A percentile compares a stretch with the other conserved stretches of the same genome.
Evolutionary conservation across 2,797 vertebrate genomes (phyloP).

Genomic region (Lagodon rhomboides): DNA sequence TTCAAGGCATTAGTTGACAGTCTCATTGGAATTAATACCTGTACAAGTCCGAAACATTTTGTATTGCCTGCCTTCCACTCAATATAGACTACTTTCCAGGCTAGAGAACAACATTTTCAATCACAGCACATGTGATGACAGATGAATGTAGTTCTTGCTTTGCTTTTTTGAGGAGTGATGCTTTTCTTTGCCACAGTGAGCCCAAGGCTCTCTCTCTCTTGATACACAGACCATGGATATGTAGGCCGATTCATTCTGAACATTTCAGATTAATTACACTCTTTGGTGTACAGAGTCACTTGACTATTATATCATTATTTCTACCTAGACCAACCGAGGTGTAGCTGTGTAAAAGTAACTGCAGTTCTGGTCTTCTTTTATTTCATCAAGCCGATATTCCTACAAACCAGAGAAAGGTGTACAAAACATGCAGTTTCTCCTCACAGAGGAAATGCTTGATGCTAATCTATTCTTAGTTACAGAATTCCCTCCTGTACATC

Average conservation of each 20-base stretch:
- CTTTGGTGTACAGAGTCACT: neutral
- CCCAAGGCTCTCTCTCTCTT: neutral
- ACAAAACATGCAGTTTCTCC: neutral
- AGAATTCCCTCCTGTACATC: conserved; percentile 43
- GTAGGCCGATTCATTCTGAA: conserved; percentile 20
- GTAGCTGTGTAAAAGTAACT: neutral
- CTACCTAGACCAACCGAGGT: neutral
- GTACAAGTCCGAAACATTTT: conserved; percentile 19
- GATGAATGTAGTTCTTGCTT: conserved; percentile 31
- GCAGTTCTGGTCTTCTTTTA: neutral
- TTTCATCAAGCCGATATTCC: neutral
- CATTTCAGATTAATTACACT: conserved; percentile 37
- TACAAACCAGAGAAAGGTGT: neutral
- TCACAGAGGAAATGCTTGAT: conserved; percentile 1
- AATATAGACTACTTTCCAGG: conserved; percentile 29
- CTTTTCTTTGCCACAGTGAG: conserved; percentile 30
- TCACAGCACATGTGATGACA: conserved; percentile 30
- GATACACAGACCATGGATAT: conserved; percentile 22
- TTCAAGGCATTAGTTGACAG: conserved; percentile 6
- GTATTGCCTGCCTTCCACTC: conserved; percentile 25
- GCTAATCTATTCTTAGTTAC: conserved; percentile 67
- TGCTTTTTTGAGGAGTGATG: conserved; percentile 12
- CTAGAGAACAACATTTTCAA: conserved; percentile 32
- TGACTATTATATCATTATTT: neutral
- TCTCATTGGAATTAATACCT: conserved; percentile 10